Percentiles rank a stretch among this genome's conserved stretches.
Evolutionary conservation across 2,113 vertebrate genomes (phyloP).

Genomic region (Dolichallabes microphthalmus): DNA sequence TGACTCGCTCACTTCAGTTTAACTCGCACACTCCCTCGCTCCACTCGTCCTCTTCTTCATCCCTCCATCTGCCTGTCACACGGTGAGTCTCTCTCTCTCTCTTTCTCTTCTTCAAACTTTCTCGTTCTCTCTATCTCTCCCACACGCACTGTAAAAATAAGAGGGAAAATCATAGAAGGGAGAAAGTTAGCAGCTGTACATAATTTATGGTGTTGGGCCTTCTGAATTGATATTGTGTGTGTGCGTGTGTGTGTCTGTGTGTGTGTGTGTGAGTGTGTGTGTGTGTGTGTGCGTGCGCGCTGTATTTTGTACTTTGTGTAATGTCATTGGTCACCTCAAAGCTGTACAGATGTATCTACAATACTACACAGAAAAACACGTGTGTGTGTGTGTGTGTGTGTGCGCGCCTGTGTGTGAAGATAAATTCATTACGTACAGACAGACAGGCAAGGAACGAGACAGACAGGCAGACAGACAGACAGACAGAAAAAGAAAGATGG

Average conservation of each 20-base stretch:
- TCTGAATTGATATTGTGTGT: not conserved
- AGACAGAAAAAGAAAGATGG: not conserved
- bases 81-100: constrained; percentile 3
- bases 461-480: not conserved
- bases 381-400: not conserved
- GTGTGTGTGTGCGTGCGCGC: no score
- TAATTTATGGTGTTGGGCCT: not conserved
- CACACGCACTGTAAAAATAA: not conserved
- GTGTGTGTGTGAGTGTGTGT: not conserved
- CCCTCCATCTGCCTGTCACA: not conserved
- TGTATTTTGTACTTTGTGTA: not conserved
- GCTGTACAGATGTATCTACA: not conserved
- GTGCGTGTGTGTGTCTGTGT: not conserved
- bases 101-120: not conserved
- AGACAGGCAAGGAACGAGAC: not conserved
- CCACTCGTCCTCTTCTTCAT: not conserved
- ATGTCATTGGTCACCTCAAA: not conserved
- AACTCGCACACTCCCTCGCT: no score
- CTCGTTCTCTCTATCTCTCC: not conserved
- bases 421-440: not conserved
- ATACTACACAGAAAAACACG: not conserved
- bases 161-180: no score
- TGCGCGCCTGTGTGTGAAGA: not conserved
- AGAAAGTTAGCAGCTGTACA: not conserved
- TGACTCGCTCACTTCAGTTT: not conserved